Conservation (phyloP, 2,797 vertebrate species). For the Poliocrania exsul region DNA sequence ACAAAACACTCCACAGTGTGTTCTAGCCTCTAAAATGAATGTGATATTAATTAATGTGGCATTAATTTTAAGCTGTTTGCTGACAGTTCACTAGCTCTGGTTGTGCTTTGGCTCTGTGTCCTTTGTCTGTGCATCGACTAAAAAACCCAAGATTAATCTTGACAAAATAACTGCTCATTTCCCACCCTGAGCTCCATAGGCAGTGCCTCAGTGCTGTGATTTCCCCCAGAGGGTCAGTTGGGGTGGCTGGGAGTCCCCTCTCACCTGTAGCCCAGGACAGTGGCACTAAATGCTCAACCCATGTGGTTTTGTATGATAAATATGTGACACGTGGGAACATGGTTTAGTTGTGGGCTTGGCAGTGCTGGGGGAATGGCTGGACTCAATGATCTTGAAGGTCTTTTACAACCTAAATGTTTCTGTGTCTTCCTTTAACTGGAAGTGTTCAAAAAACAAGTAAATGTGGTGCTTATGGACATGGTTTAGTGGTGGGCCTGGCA, state of each 20-base stretch:
- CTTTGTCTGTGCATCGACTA: not conserved
- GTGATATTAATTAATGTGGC: not conserved
- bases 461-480: not conserved
- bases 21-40: not conserved
- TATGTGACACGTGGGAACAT: not conserved
- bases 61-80: not conserved
- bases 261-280: not conserved
- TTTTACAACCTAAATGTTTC: not conserved
- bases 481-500: not conserved
- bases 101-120: not conserved
- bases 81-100: not conserved
- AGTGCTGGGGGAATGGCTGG: not conserved
- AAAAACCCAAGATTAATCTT: not conserved
- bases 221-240: not conserved
- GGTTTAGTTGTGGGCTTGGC: not conserved
- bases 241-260: not conserved
- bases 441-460: not conserved
- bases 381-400: not conserved
- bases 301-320: not conserved
- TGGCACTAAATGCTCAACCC: not conserved
- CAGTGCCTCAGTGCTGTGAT: not conserved
- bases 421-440: not conserved
- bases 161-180: not conserved
- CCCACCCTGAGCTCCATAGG: rapidly evolving
- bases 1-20: not conserved